Evolutionary conservation across 2,888 invertebrate genomes (phyloP).

Genomic region (Sminthurinus aureus): DNA sequence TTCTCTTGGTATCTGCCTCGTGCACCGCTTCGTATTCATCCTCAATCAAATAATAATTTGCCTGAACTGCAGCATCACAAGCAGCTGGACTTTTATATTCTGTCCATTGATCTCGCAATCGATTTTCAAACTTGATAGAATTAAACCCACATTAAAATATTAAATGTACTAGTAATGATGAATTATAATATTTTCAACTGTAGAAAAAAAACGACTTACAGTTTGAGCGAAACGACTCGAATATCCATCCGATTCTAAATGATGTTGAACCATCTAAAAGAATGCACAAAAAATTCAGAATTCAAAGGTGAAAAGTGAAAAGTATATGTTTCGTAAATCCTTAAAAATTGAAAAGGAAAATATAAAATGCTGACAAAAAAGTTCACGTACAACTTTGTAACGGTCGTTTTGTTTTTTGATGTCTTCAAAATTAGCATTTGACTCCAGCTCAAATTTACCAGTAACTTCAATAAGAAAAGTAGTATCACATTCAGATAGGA

Average conservation of each 20-base stretch:
- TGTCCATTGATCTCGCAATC: constrained; percentile 43
- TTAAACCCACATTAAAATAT: constrained; percentile 6
- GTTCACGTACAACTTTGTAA: constrained; percentile 41
- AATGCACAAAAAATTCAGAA: not conserved
- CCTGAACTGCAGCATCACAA: constrained; percentile 31
- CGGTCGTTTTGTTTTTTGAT: constrained; percentile 46
- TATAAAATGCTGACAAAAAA: not conserved
- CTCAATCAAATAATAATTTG: constrained; percentile 49
- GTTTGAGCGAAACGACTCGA: constrained; percentile 36
- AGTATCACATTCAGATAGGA: constrained; percentile 50
- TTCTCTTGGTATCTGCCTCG: constrained; percentile 47
- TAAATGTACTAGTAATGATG: too few relatives aligned
- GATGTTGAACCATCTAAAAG: constrained; percentile 54
- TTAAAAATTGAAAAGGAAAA: not conserved
- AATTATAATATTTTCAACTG: not conserved
- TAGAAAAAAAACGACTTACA: not conserved
- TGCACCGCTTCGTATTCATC: constrained; percentile 54
- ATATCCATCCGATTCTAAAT: constrained; percentile 53
- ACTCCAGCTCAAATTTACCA: constrained; percentile 51
- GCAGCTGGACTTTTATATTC: constrained; percentile 41
- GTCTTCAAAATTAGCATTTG: constrained; percentile 33
- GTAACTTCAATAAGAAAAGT: constrained; percentile 48
- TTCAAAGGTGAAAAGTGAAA: not conserved
- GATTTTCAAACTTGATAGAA: constrained; percentile 39
- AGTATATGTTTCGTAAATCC: not conserved